Evolutionary conservation across 2,797 vertebrate species (phyloP), one percentile per base, ranked within the genome.

Genomic region (Coracias cyanogaster): DNA sequence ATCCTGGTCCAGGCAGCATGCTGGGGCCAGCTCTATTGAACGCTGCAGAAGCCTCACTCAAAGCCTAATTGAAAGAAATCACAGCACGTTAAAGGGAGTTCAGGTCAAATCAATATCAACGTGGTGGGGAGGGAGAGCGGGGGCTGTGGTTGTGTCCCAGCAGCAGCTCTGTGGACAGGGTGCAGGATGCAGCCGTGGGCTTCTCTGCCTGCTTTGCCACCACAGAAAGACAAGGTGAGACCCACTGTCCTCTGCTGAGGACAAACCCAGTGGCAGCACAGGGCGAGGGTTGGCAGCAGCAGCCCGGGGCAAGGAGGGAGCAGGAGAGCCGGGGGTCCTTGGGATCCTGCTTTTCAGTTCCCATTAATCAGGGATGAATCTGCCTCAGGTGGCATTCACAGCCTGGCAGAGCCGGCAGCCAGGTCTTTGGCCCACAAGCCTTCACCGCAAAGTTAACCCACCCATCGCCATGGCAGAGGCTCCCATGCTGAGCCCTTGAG

Each of bases 51-150:
- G 33, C 67, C 62, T 87, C 46, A 0, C 77, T 94, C 89, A 87
- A 58, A 92, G 65, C 72, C 49, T 96, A 85, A 97, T 76, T 96
- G 95, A 93, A 87, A 96, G 92, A 78, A 94, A 95, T 97, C 94
- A 93, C 67, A 74, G 94, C 86, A 74, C 35, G 12, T 86, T 92
- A 78, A 73, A 91, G 74, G 43, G 74, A 96, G 92, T 45, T 89
- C 61, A n/a, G 89, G 86, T 51, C 89, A 85, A 80, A 94, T 95
- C 84, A 19, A 93, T 95, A 60, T 45, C 0, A 0, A 7, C 0
- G 1, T 3, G 19, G 21, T 3, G 16, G 86, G 64, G 71, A 93
- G 81, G 70, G 54, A 0, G 1, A 72, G 90, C 0, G 0, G 29
- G 29, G 41, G 49, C 7, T 1, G 13, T 12, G 46, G 46, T 61